Evolutionary conservation across 1,140 invertebrate genomes (phyloP), one percentile per base, ranked within the genome.

Genomic region (Platorchestia sp.): DNA sequence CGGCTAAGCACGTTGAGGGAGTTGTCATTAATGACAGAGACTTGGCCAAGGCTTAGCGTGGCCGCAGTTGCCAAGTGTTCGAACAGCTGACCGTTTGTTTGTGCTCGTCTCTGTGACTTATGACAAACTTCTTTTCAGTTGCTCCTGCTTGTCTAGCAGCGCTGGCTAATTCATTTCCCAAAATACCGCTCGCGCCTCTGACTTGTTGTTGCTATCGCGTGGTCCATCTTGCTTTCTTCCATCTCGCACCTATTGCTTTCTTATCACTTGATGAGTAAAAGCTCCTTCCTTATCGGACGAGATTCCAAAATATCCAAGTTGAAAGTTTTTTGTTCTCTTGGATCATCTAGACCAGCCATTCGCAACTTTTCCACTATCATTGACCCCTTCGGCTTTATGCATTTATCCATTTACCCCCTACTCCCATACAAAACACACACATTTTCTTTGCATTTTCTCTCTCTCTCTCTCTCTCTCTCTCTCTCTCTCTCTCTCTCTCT

Each of bases 51-150:
- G 10, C 59, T 75, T 27, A 75, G 59, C 59, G 59, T 75, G 59
- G 36, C 59, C 10, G 36, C 10, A 75, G 59, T 75, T 75, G 59
- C 59, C 59, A 75, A 75, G 59, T 75, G 27, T 75, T 22, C 10
- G 59, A 75, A 75, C 59, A 75, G 59, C 59, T 75, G 59, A 75
- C 59, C 59, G 59, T 75, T 75, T 75, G 59, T 75, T 75, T 75
- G 59, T 75, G 59, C 59, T 75, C 59, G 59, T 75, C 59, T 75
- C 59, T 75, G 59, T 36, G 59, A 22, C 59, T 75, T 75, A 22
- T 75, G 59, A 75, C 14, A 36, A 75, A 75, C 6, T 36, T 75
- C 59, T 75, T 36, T 75, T 75, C 59, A 75, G 59, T 75, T 75
- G 1, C 59, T 75, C 27, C 59, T 75, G 14, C 59, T 75, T 75